Evolutionary conservation across 2,113 vertebrate genomes (phyloP), one percentile per base, ranked within the genome.

Genomic region (Phyllostomus discolor): DNA sequence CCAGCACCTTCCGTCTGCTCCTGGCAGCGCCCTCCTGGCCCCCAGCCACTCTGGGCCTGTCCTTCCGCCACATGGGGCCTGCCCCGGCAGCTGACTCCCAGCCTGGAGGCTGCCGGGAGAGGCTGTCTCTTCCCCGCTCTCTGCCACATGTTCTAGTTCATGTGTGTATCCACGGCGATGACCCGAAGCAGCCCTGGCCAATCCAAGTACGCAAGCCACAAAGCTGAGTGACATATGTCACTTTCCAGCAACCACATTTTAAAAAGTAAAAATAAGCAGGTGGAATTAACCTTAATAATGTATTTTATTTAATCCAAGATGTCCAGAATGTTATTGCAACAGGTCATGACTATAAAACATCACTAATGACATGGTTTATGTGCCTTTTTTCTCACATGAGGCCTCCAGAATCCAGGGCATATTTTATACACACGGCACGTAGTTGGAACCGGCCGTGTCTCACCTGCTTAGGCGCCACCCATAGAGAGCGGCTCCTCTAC

Each of bases 11-110:
- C 50, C 28, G 17, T 15, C 35, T 88, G 41, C 46, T 81, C 46
- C 88, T 89, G 93, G 67, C 69, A 79, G 76, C 33, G 48, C 50
- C 87, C 59, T 41, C 90, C 80, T 95, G 96, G 57, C 76, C 82
- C 41, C 67, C 81, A 86, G 86, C 72, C 86, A 72, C 89, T 91
- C 86, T 72, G 83, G 35, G 50, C 20, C 22, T 41, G 31, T 46
- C 62, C 35, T 70, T 11, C 57, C 11, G 24, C 50, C 41, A 67
- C 20, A 7, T 73, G 79, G 70, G 26, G 78, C 22, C 52, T 17
- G 14, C 54, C 46, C 1, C 24, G 67, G 66, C 0, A 5, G 54
- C 76, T 66, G 90, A 43, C 19, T 31, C 31, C 64, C 35, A 24
- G 85, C 10, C 69, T 38, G 10, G 35, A 26, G 70, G 67, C 73